Evolutionary conservation across 2,888 invertebrate species (phyloP), one percentile per base, ranked within the genome.

Genomic region (Piscicola geometra): DNA sequence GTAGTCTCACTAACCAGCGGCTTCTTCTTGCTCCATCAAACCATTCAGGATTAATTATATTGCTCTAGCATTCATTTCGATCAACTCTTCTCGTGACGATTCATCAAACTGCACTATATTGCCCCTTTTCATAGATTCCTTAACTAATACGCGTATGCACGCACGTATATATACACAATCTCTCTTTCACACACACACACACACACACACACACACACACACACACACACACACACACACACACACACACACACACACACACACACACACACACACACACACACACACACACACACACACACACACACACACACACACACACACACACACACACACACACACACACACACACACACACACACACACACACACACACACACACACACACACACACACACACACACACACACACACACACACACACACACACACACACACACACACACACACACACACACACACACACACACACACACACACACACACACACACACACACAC

Each of bases 171-270:
- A n/a, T n/a, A n/a, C n/a, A n/a, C n/a, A n/a, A n/a, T n/a, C n/a
- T n/a, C n/a, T n/a, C n/a, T n/a, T n/a, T n/a, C 41, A 41, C 41
- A 41, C 41, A 41, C 64, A 64, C 64, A 30, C 64, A 64, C 64
- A 64, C 64, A 64, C 64, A 64, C 64, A 30, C 64, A 64, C 64
- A 64, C 30, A 64, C 64, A 64, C 30, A 30, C 64, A 64, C 64
- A 64, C 64, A 64, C 64, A 64, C 64, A 30, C 64, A 64, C 64
- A 64, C 64, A 64, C 64, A 64, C 64, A 30, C 64, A 64, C 64
- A 64, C 64, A 64, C 64, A 64, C 64, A 30, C 64, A n/a, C 64
- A 64, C 3, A 21, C 30, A 64, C 64, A 64, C 64, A 30, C 64
- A 64, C 64, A 64, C 64, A 64, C 64, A 64, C 64, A 64, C 30